phyloP scores from a whole-genome alignment of 2,113 vertebrate species.

The Tetraodon nigroviridis region DNA sequence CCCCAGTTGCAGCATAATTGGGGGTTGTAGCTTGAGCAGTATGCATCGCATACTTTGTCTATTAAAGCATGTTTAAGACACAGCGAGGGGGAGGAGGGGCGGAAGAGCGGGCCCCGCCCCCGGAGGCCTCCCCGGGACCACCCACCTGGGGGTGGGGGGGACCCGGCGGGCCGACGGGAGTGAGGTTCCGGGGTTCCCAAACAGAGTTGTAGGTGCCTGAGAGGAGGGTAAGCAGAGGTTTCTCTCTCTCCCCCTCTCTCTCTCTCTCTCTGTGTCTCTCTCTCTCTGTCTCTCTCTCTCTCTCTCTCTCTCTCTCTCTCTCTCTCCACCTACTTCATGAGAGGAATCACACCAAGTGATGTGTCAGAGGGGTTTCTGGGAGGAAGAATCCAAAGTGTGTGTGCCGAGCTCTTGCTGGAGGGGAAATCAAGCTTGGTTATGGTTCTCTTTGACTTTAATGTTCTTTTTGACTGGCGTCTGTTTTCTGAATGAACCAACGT shows the following conservation, averaged over 20 bases:
- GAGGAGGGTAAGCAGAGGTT: conserved; percentile 28
- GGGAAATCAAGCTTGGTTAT: not conserved
- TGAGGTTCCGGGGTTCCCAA: conserved; percentile 63
- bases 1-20: conserved; percentile 69
- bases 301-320: conserved; percentile 33
- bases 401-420: conserved; percentile 5
- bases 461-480: not conserved
- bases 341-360: conserved; percentile 14
- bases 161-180: conserved; percentile 33
- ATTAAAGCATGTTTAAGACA: conserved; percentile 73
- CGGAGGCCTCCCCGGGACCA: conserved; percentile 55
- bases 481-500: not conserved
- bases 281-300: conserved; percentile 38
- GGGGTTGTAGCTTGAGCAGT: conserved; percentile 61
- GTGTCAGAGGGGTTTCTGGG: conserved; percentile 17
- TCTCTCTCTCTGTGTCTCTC: conserved; percentile 40
- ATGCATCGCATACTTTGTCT: conserved; percentile 75
- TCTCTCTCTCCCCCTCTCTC: conserved; percentile 38
- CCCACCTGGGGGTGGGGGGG: conserved; percentile 54
- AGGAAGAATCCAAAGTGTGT: conserved; percentile 21
- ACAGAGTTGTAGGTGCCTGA: conserved; percentile 45
- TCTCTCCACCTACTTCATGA: conserved; percentile 47
- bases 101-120: conserved; percentile 58
- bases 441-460: too few relatives aligned
- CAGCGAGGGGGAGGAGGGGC: conserved; percentile 50